Base-by-base conservation (phyloP, 2,888 invertebrate genomes). In the Punctoribates punctum region DNA sequence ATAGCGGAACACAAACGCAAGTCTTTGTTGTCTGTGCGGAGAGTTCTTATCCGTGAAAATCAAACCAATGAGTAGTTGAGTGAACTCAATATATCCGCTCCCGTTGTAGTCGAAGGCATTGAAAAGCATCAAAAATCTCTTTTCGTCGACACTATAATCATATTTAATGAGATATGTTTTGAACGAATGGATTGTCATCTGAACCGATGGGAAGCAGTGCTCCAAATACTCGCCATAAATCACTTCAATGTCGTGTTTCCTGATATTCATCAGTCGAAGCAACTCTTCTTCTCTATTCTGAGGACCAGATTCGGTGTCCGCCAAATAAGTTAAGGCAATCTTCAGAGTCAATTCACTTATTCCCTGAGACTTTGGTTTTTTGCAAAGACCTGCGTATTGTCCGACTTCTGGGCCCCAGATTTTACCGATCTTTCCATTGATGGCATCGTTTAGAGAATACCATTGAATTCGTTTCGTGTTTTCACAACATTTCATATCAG, bases 341-440 rank as follows among this genome's bases (percentile, higher is more conserved):
- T 34, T 34, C 34, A 34, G 8, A 5, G 34, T 34, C 4, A 5
- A 34, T 34, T 34, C 34, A 34, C 34, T 34, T 34, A 34, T 34
- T 8, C 34, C 34, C 8, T 34, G 34, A 34, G 25, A 20, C 51
- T 75, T 57, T 11, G 60, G 29, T 42, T 74, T 34, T 23, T 27
- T 9, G 17, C 51, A n/a, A 3, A 54, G 51, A 20, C n/a, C 11
- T 13, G 27, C n/a, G 42, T 75, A 77, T 17, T 78, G 25, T n/a
- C 25, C 15, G 3, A 78, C 78, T 34, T 78, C 78, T 8, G 78
- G 78, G 2, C 78, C 78, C 78, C 78, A 78, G 11, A 78, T 25
- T 27, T 78, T 54, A 27, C 20, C n/a, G 3, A 75, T 23, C 20
- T 75, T 77, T 20, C 70, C 67, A 20, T 20, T 65, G 5, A 57